These are phyloP conservation scores for Anser cygnoides DNA, from an alignment of 2,113 vertebrate genomes.

Conservation along the genomic window DNA sequence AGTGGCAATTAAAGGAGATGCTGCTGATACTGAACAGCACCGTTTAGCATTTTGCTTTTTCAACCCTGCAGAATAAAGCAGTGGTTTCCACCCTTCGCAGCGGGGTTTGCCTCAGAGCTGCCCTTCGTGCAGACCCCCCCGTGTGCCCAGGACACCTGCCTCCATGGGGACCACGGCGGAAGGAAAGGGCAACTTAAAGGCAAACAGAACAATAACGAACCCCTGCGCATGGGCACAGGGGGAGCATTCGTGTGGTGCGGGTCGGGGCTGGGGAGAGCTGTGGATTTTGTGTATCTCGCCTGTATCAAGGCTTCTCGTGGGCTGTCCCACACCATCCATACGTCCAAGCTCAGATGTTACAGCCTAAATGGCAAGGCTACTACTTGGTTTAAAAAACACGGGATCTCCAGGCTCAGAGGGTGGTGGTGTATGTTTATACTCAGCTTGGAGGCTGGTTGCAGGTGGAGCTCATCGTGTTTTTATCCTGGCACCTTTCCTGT, in stretches of 20 bases:
- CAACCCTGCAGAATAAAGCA: neutral
- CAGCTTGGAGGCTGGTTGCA: neutral
- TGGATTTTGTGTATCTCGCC: neutral
- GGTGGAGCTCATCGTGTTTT: neutral
- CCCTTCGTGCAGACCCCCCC: neutral
- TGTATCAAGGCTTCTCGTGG: neutral
- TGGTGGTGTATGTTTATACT: neutral
- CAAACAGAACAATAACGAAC: neutral
- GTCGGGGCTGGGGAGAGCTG: neutral
- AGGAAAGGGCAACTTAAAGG: neutral
- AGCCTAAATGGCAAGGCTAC: neutral
- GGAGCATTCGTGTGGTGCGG: neutral
- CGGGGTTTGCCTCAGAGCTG: neutral
- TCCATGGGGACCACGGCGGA: fast-evolving
- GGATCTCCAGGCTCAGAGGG: neutral
- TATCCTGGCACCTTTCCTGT: neutral
- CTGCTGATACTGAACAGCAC: fast-evolving
- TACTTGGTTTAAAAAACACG: neutral
- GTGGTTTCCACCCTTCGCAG: neutral
- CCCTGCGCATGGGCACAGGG: neutral
- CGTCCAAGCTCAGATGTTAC: neutral
- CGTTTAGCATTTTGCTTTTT: neutral
- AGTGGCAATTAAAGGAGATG: neutral
- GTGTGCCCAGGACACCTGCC: neutral
- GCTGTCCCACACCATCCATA: neutral